A percentile compares a stretch with the other conserved stretches of the same genome.
Conservation (phyloP, 1,140 invertebrate species). For the Zelostemma sp. region DNA sequence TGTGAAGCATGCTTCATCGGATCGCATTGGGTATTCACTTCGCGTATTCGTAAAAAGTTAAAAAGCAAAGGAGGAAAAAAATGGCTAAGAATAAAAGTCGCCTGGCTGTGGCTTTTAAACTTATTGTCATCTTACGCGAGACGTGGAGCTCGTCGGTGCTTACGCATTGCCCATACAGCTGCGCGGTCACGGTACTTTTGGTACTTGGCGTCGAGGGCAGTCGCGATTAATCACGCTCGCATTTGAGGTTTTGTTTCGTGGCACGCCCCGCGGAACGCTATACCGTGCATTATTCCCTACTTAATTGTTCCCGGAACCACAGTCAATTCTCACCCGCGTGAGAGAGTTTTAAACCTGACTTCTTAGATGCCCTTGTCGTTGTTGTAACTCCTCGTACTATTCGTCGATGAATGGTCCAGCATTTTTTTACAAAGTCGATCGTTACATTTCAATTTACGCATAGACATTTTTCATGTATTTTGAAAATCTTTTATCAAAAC, state of each 20-base stretch:
- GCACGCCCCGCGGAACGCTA: conserved; percentile 42
- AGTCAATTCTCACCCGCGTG: too few species aligned
- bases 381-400: too few species aligned
- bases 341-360: too few species aligned
- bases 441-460: too few species aligned
- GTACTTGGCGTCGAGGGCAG: conserved; percentile 5
- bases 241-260: conserved; percentile 51
- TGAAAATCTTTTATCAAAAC: too few species aligned
- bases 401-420: too few species aligned
- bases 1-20: conserved; percentile 34
- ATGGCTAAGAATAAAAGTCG: conserved; percentile 21
- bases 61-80: conserved; percentile 14
- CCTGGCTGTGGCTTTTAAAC: conserved; percentile 22
- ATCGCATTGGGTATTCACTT: conserved; percentile 41
- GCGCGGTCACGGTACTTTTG: conserved; percentile 36
- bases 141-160: conserved; percentile 27
- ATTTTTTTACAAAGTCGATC: too few species aligned
- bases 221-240: conserved; percentile 55
- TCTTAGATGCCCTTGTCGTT: too few species aligned
- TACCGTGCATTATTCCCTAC: conserved; percentile 45
- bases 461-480: too few species aligned
- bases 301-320: conserved; percentile 58
- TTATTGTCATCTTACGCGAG: conserved; percentile 41
- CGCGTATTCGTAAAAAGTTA: conserved; percentile 32
- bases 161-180: conserved; percentile 17